Evolutionary conservation across 2,888 invertebrate genomes (phyloP).

Genomic region (Geophilus truncorum): DNA sequence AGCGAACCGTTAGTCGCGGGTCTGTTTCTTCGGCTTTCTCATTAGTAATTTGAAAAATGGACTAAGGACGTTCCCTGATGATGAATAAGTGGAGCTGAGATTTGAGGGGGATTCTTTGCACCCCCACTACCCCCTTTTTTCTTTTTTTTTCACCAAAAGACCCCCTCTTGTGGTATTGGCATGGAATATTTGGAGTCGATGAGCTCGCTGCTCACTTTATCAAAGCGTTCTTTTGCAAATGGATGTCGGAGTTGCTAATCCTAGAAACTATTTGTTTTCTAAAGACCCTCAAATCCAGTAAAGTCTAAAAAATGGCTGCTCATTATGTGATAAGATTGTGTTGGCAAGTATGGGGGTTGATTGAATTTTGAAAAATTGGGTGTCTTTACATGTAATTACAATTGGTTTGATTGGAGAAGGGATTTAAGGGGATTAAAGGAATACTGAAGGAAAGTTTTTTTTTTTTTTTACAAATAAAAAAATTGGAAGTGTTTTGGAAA

Average conservation of each 20-base stretch:
- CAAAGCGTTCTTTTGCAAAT: neutral
- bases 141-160: too few species aligned
- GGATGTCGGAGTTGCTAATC: neutral
- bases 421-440: too few species aligned
- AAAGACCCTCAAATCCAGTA: neutral
- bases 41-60: neutral
- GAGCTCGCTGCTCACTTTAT: neutral
- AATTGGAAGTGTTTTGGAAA: too few species aligned
- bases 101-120: neutral
- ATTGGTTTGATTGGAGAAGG: too few species aligned
- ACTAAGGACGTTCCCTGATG: neutral
- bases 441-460: too few species aligned
- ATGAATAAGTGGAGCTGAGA: neutral
- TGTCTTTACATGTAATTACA: neutral
- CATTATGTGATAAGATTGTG: neutral
- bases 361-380: neutral
- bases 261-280: neutral
- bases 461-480: too few species aligned
- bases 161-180: neutral
- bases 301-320: neutral
- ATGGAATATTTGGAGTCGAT: neutral
- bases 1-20: neutral
- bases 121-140: neutral
- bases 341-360: neutral
- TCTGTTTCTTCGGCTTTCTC: too few species aligned